Conservation (phyloP, 2,797 vertebrate species). For the Oreonectes daqikongensis region DNA sequence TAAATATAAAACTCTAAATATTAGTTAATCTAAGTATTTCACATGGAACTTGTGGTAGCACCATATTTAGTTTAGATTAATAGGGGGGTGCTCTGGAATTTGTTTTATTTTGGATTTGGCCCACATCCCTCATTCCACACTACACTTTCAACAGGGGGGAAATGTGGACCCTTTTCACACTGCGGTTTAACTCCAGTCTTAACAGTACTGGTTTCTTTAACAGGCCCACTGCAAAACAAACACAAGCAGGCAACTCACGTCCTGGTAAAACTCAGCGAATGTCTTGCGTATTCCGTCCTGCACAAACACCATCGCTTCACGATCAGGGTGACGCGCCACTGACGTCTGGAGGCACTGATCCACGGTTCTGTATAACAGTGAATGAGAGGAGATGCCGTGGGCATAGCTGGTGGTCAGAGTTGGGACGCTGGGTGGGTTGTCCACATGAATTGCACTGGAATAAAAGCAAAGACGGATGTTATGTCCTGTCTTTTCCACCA, state of each 20-base stretch:
- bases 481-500: neutral
- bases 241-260: constrained; percentile 75
- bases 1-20: neutral
- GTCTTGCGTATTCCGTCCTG: constrained; percentile 81
- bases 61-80: constrained; percentile 11
- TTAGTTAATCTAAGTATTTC: neutral
- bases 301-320: constrained; percentile 79
- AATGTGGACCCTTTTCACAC: neutral
- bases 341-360: constrained; percentile 75
- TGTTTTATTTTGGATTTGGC: constrained; percentile 8
- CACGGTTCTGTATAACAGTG: constrained; percentile 74
- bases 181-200: neutral
- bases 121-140: constrained; percentile 1
- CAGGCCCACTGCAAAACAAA: neutral
- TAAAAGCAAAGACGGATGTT: neutral
- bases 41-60: neutral
- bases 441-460: constrained; percentile 75
- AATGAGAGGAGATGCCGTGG: constrained; percentile 70
- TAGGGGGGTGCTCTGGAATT: neutral
- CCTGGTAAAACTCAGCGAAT: constrained; percentile 84
- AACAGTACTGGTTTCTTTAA: neutral
- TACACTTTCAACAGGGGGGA: neutral
- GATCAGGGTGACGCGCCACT: constrained; percentile 73
- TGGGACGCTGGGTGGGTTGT: constrained; percentile 60
- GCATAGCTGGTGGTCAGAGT: constrained; percentile 81